Evolutionary conservation across 2,113 vertebrate species (phyloP).

Genomic region (Microcebus griseorufus): DNA sequence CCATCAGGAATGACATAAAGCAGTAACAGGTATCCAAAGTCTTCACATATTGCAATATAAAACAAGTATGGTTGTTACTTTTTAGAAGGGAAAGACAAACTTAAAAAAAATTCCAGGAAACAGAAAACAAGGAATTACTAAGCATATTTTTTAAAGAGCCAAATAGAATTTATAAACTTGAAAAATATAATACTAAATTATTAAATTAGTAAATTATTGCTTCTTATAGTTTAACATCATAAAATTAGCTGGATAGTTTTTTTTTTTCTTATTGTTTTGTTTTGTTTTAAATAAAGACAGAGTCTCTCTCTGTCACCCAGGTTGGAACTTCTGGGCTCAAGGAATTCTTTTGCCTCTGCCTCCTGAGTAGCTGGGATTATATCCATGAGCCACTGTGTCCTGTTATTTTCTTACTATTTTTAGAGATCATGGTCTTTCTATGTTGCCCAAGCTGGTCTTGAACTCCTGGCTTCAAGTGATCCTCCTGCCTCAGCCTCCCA

Average conservation of each 20-base stretch:
- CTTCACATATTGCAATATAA: neutral
- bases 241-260: neutral
- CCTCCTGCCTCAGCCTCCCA: no score
- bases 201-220: neutral
- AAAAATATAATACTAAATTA: neutral
- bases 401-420: no score
- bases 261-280: neutral
- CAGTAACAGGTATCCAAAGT: neutral
- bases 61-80: neutral
- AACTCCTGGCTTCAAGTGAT: no score
- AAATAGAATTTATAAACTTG: conserved; percentile 7
- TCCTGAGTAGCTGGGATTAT: no score
- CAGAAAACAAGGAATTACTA: neutral
- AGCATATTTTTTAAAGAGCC: neutral
- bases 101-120: neutral
- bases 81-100: conserved; percentile 14
- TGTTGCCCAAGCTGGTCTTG: no score
- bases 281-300: no score
- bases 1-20: neutral
- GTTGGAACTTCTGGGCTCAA: no score
- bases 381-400: no score
- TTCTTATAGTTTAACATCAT: neutral
- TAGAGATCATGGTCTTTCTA: no score
- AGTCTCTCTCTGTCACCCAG: no score
- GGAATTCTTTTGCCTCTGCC: no score